These are phyloP conservation scores for Vombatus ursinus DNA, from an alignment of 2,113 vertebrate genomes.

Conservation along the genomic window DNA sequence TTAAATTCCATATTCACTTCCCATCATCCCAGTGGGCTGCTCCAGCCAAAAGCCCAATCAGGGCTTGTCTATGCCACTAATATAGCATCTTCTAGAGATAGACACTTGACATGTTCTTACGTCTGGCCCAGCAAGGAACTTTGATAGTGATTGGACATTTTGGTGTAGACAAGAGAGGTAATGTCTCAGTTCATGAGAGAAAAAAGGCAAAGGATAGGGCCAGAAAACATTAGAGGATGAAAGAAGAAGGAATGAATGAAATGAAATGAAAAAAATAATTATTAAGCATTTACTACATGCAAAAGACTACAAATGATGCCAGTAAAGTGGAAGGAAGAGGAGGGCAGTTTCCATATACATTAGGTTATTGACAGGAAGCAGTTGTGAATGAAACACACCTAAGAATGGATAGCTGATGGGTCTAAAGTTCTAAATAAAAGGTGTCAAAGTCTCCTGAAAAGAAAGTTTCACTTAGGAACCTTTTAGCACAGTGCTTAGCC, in stretches of 20 bases:
- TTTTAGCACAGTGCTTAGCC: not conserved
- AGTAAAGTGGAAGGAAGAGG: not conserved
- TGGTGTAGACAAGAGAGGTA: not conserved
- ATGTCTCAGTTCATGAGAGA: not conserved
- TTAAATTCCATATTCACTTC: not conserved
- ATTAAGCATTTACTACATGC: not conserved
- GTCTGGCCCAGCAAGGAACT: not conserved
- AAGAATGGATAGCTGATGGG: not conserved
- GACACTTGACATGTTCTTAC: not conserved
- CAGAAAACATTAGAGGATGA: not conserved
- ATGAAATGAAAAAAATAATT: not conserved
- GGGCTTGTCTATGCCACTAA: not conserved
- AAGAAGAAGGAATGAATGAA: not conserved
- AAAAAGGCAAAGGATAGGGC: not conserved
- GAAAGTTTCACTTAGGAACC: not conserved
- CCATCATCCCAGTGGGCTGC: not conserved
- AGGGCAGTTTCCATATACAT: not conserved
- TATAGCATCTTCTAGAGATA: not conserved
- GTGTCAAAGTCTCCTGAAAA: not conserved
- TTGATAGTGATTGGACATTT: not conserved
- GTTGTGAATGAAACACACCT: not conserved
- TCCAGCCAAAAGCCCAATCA: not conserved
- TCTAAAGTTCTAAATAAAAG: not conserved
- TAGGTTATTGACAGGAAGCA: not conserved
- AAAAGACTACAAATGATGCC: not conserved